Evolutionary conservation across 2,797 vertebrate genomes (phyloP).

Genomic region (Sebastes kiyomatsui): DNA sequence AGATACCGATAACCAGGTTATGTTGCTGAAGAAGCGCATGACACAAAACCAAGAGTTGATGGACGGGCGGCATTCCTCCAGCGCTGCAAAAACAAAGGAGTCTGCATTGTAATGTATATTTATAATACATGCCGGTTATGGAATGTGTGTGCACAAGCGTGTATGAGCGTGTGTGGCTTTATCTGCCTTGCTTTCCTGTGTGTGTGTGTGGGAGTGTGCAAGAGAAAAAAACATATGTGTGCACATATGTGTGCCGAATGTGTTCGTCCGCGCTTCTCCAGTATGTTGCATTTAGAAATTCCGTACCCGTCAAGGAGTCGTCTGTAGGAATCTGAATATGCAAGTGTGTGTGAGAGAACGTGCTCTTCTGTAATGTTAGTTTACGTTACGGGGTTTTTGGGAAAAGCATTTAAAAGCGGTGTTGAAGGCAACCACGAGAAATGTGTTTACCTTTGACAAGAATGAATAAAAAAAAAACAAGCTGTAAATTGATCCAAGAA

Average conservation of each 20-base stretch:
- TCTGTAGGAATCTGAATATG: slow-evolving; percentile 85
- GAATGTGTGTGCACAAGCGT: slow-evolving; percentile 45
- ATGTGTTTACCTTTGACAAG: slow-evolving; percentile 77
- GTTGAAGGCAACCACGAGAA: slow-evolving; percentile 69
- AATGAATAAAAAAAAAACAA: slow-evolving; percentile 56
- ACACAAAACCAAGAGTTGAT: slow-evolving; percentile 52
- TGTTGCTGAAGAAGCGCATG: slow-evolving; percentile 51
- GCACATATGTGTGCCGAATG: slow-evolving; percentile 64
- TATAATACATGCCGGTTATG: slow-evolving; percentile 65
- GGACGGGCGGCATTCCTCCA: slow-evolving; percentile 45
- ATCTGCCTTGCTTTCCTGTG: slow-evolving; percentile 24
- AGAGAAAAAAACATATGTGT: slow-evolving; percentile 34
- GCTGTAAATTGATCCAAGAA: slow-evolving; percentile 80
- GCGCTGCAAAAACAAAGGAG: slow-evolving; percentile 38
- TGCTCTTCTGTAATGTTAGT: slow-evolving; percentile 74
- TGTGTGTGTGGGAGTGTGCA: not conserved
- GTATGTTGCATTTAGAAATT: slow-evolving; percentile 82
- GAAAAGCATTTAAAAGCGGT: slow-evolving; percentile 73
- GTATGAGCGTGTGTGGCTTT: slow-evolving; percentile 6
- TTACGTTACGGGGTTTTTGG: slow-evolving; percentile 53
- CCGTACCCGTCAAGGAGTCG: slow-evolving; percentile 77
- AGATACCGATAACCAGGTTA: slow-evolving; percentile 53
- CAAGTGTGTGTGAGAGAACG: slow-evolving; percentile 73
- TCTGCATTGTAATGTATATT: slow-evolving; percentile 76
- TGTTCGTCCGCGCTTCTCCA: slow-evolving; percentile 78